Percentiles rank a stretch among this genome's conserved stretches.
phyloP scores from a whole-genome alignment of 1,140 invertebrate genomes.

The Trichonephila inaurata region DNA sequence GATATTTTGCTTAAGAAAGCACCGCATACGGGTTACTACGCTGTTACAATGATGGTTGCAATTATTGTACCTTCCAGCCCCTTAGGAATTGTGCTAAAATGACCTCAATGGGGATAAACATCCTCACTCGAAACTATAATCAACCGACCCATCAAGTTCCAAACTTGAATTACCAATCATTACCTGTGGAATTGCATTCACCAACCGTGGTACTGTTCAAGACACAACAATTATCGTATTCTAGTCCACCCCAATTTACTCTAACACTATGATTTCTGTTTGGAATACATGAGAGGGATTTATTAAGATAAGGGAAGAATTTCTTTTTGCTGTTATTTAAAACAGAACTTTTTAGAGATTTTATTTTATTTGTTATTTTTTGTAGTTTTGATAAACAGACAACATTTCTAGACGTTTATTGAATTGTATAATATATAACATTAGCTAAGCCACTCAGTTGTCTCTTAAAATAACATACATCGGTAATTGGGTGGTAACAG shows the following conservation, averaged over 20 bases:
- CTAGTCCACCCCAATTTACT: background rate
- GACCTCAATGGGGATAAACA: slow-evolving; percentile 16
- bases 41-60: background rate
- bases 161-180: slow-evolving; percentile 28
- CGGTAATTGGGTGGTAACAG: no score
- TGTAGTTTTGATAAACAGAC: no score
- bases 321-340: no score
- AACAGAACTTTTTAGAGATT: no score
- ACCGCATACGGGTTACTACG: slow-evolving; percentile 20
- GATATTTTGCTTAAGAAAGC: background rate
- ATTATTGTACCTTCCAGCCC: background rate
- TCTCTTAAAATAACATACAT: no score
- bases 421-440: no score
- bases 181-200: background rate
- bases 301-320: no score
- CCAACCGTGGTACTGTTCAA: background rate
- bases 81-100: slow-evolving; percentile 27
- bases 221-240: slow-evolving; percentile 30
- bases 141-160: slow-evolving; percentile 2
- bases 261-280: background rate
- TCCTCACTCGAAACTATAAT: background rate
- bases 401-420: no score
- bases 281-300: background rate
- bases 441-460: no score
- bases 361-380: no score